Conservation (phyloP, 2,113 vertebrate genomes). For the Notothenia coriiceps region DNA sequence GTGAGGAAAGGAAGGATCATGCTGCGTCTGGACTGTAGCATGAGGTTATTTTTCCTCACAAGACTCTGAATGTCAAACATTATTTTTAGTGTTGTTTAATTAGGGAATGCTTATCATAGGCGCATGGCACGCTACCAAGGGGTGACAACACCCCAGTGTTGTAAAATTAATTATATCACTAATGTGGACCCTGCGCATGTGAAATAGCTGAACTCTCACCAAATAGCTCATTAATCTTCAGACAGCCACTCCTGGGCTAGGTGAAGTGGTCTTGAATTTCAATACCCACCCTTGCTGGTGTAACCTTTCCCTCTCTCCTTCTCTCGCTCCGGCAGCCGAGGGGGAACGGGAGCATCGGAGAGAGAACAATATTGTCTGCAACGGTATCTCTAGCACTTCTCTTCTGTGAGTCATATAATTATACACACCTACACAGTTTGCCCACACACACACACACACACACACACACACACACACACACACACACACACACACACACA, state of each 20-base stretch:
- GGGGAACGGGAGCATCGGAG: constrained; percentile 47
- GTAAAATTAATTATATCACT: constrained; percentile 92
- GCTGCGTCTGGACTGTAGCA: constrained; percentile 36
- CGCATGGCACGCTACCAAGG: constrained; percentile 73
- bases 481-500: constrained; percentile 14
- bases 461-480: constrained; percentile 22
- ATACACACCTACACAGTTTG: constrained; percentile 75
- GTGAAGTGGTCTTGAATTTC: constrained; percentile 84
- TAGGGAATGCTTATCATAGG: constrained; percentile 88
- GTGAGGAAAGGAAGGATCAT: constrained; percentile 22
- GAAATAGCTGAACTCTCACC: constrained; percentile 87
- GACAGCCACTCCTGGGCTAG: constrained; percentile 79
- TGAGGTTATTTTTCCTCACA: constrained; percentile 52
- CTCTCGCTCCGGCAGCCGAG: constrained; percentile 49
- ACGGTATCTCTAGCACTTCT: constrained; percentile 64
- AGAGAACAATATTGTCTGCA: constrained; percentile 77
- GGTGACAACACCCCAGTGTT: constrained; percentile 86
- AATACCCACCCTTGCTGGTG: constrained; percentile 72
- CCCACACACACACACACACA: constrained; percentile 29
- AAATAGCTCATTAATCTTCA: constrained; percentile 93
- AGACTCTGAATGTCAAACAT: constrained; percentile 80
- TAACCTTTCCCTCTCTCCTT: constrained; percentile 66
- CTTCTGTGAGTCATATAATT: constrained; percentile 72
- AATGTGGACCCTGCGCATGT: constrained; percentile 83
- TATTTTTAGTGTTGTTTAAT: constrained; percentile 85